Evolutionary conservation across 2,888 invertebrate species (phyloP), one percentile per base, ranked within the genome.

Genomic region (Thymelicus lineola): DNA sequence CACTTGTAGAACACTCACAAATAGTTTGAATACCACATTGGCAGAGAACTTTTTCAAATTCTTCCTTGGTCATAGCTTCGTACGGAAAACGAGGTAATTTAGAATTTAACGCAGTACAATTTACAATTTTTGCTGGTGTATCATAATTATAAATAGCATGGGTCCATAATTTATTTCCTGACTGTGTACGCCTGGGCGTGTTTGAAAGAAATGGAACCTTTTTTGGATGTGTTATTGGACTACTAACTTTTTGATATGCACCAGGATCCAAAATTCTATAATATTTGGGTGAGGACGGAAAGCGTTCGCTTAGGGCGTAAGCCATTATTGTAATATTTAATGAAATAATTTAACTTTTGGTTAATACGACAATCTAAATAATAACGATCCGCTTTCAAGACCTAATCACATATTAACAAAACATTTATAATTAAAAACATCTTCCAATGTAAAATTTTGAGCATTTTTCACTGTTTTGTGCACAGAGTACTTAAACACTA

Each of bases 11-110:
- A 76, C 91, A 91, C 72, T 86, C 84, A 74, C 92, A 92, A 46
- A 76, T 69, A 67, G 75, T 81, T 72, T 81, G 57, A 71, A 85
- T 70, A 20, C 83, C 87, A 76, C 92, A 92, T 71, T 78, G 83
- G 75, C 92, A 92, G 7, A 91, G 74, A 36, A 89, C 74, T 70
- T 81, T 80, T 74, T 88, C 84, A 12, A 88, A 76, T 71, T 89
- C 88, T 78, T 88, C 80, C 73, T 83, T 76, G 71, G 81, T 85
- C 7, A 86, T 78, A 5, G 83, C 77, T 79, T 90, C 83, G 73
- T 91, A 89, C 0, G 88, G 82, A 75, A 93, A 92, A 50, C 92
- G 82, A 20, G 88, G 87, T 1, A 75, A 69, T 76, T 85, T 91
- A 3, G 89, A 87, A 70, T 75, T 82, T 48, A 92, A 74, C 20